Percentiles rank a stretch among this genome's conserved stretches.
phyloP scores from a whole-genome alignment of 2,113 vertebrate genomes.

The Clupea harengus region DNA sequence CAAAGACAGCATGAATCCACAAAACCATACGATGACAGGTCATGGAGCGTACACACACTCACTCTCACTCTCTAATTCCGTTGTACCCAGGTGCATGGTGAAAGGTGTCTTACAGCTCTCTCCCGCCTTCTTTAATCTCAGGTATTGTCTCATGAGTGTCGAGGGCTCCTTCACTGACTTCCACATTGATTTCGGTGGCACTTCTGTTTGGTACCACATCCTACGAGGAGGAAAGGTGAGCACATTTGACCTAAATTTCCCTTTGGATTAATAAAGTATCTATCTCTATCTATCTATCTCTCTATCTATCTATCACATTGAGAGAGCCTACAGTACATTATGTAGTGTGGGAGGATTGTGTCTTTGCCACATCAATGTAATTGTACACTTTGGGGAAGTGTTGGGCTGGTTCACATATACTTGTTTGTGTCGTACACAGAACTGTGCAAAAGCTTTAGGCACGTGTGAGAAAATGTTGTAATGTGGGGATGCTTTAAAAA shows the following conservation, averaged over 20 bases:
- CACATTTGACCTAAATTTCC: too few relatives aligned
- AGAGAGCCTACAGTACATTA: neutral
- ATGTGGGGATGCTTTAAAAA: too few relatives aligned
- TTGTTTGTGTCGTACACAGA: too few relatives aligned
- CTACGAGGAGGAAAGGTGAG: constrained; percentile 93
- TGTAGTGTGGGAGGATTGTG: neutral
- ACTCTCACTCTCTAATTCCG: neutral
- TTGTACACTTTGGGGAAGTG: neutral
- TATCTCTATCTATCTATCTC: too few relatives aligned
- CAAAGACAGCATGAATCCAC: too few relatives aligned
- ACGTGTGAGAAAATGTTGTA: too few relatives aligned
- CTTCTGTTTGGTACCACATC: constrained; percentile 98
- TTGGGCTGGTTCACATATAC: neutral
- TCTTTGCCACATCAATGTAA: neutral
- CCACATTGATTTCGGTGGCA: constrained; percentile 97
- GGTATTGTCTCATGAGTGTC: constrained; percentile 98
- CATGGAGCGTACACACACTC: neutral
- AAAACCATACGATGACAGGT: neutral
- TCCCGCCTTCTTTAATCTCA: constrained; percentile 49
- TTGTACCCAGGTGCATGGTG: neutral
- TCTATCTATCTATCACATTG: too few relatives aligned
- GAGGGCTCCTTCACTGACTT: constrained; percentile 99
- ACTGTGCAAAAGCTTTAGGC: too few relatives aligned
- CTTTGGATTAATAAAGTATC: too few relatives aligned
- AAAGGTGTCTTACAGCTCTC: neutral